Percentiles rank a stretch among this genome's conserved stretches.
Evolutionary conservation across 2,888 invertebrate genomes (phyloP).

Genomic region (Melolontha melolontha): DNA sequence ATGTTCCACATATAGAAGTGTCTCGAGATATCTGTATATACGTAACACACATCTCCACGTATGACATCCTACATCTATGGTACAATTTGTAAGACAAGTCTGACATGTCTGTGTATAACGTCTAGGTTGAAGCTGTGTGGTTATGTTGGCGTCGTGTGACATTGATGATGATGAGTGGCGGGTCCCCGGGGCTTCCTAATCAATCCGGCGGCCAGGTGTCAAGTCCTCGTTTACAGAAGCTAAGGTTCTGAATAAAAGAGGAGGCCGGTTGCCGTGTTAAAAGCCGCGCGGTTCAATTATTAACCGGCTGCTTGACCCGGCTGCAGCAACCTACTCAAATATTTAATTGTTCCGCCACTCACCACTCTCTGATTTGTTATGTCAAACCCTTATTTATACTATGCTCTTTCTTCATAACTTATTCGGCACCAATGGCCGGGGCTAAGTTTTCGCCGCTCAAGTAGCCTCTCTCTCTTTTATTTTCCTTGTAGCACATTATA

Average conservation of each 20-base stretch:
- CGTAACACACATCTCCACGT: slow-evolving; percentile 2
- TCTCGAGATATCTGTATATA: neutral
- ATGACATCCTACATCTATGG: slow-evolving; percentile 18
- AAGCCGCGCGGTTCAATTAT: slow-evolving; percentile 67
- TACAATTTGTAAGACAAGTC: slow-evolving; percentile 36
- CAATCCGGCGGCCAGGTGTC: slow-evolving; percentile 65
- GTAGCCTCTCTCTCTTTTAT: neutral
- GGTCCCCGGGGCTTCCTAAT: slow-evolving; percentile 63
- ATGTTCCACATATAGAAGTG: slow-evolving; percentile 2
- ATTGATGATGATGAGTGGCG: slow-evolving; percentile 49
- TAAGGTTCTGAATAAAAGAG: slow-evolving; percentile 66
- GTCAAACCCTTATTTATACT: slow-evolving; percentile 43
- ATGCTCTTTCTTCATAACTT: slow-evolving; percentile 43
- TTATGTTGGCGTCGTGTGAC: slow-evolving; percentile 27
- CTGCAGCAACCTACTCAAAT: slow-evolving; percentile 63
- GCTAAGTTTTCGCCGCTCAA: slow-evolving; percentile 24
- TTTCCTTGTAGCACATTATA: neutral
- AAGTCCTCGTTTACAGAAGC: slow-evolving; percentile 66
- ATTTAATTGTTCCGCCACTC: slow-evolving; percentile 66
- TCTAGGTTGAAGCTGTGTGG: slow-evolving; percentile 19
- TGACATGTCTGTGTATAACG: slow-evolving; percentile 7
- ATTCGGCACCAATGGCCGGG: slow-evolving; percentile 33
- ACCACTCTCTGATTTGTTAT: slow-evolving; percentile 44
- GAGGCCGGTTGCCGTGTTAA: slow-evolving; percentile 65
- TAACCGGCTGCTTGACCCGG: slow-evolving; percentile 65